Conservation (phyloP, 2,797 vertebrate genomes). For the Hoplostethus mediterraneus region DNA sequence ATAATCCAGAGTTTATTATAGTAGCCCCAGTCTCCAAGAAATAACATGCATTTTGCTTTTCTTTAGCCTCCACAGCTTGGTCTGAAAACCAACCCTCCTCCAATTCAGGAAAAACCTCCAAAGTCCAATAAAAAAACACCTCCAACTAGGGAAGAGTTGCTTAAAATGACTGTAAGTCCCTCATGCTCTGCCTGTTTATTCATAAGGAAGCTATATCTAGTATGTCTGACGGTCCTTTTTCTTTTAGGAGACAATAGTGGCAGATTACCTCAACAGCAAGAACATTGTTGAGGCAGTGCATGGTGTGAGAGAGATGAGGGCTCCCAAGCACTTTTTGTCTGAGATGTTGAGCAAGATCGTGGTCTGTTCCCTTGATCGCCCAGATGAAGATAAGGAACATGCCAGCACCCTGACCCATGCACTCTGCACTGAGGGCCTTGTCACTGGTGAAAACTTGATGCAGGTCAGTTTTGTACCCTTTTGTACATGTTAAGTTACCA, state of each 20-base stretch:
- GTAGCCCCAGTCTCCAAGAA: not conserved
- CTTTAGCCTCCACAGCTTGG: slow-evolving; percentile 92
- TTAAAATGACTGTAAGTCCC: slow-evolving; percentile 92
- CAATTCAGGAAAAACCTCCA: slow-evolving; percentile 98
- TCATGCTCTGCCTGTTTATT: not conserved
- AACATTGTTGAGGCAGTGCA: slow-evolving; percentile 91
- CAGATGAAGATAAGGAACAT: slow-evolving; percentile 95
- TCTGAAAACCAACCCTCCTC: slow-evolving; percentile 96
- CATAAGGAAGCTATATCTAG: not conserved
- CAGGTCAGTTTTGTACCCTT: slow-evolving; percentile 83
- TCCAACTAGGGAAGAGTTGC: slow-evolving; percentile 95
- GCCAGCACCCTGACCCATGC: slow-evolving; percentile 91
- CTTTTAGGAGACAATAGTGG: slow-evolving; percentile 90
- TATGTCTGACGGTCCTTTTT: not conserved
- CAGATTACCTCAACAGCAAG: slow-evolving; percentile 93
- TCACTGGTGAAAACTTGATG: slow-evolving; percentile 94
- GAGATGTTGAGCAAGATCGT: slow-evolving; percentile 97
- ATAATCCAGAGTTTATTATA: not conserved
- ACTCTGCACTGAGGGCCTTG: slow-evolving; percentile 91
- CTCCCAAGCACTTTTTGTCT: slow-evolving; percentile 94
- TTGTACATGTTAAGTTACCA: not conserved
- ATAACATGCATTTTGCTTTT: not conserved
- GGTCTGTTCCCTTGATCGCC: slow-evolving; percentile 90
- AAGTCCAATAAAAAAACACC: slow-evolving; percentile 95
- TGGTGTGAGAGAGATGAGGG: slow-evolving; percentile 93